A percentile compares a stretch with the other conserved stretches of the same genome.
These are phyloP conservation scores for Caenorhabditis sp. DNA, from an alignment of 2,888 invertebrate genomes.

Conservation along the genomic window DNA sequence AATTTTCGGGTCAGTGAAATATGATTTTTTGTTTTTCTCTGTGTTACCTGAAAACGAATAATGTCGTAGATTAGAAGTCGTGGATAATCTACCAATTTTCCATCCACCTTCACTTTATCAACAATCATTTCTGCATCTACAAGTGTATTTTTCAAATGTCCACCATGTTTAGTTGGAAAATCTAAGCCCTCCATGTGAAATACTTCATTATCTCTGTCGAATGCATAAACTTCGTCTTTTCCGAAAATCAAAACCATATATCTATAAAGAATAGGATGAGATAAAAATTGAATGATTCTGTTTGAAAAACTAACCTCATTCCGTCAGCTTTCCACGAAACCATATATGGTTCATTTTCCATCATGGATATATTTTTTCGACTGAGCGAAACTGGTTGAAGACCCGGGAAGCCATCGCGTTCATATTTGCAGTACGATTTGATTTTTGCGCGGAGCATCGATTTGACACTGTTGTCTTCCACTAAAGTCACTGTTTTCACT, in stretches of 20 bases:
- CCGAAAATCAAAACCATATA: slow-evolving; percentile 96
- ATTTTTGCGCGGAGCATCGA: slow-evolving; percentile 44
- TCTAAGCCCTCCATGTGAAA: slow-evolving; percentile 80
- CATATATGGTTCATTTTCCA: slow-evolving; percentile 85
- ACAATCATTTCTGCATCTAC: slow-evolving; percentile 69
- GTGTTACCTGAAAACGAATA: slow-evolving; percentile 72
- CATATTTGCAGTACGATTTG: slow-evolving; percentile 49
- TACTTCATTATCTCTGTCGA: slow-evolving; percentile 89
- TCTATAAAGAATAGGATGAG: slow-evolving; percentile 73
- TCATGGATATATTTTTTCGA: slow-evolving; percentile 78
- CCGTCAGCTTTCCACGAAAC: slow-evolving; percentile 99
- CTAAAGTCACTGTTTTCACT: slow-evolving; percentile 45
- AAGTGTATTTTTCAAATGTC: slow-evolving; percentile 52
- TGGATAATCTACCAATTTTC: slow-evolving; percentile 78
- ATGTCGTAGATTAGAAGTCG: slow-evolving; percentile 94
- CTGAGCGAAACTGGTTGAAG: slow-evolving; percentile 98
- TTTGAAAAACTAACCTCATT: slow-evolving; percentile 77
- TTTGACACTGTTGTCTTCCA: slow-evolving; percentile 47
- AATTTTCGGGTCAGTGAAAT: background rate
- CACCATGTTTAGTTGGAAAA: slow-evolving; percentile 81
- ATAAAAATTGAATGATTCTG: background rate
- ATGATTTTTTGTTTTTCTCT: background rate
- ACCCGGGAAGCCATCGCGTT: slow-evolving; percentile 86
- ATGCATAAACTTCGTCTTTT: slow-evolving; percentile 85
- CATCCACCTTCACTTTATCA: slow-evolving; percentile 78